These are phyloP conservation scores for Neomonachus schauinslandi DNA, from an alignment of 2,113 vertebrate genomes.

Conservation along the genomic window DNA sequence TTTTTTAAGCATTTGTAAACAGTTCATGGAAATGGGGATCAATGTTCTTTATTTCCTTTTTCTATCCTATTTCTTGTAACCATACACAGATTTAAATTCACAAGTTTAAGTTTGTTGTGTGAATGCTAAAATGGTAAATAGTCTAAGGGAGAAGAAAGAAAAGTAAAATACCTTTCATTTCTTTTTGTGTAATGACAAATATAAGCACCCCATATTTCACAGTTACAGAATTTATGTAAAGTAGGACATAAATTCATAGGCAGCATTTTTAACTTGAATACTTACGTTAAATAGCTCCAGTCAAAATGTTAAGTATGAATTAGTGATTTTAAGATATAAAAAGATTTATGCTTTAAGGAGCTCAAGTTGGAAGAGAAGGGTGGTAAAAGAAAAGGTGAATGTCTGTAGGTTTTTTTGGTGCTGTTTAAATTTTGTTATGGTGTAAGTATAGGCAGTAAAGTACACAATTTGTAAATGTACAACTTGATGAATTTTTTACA, in stretches of 20 bases:
- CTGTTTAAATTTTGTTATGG: conserved; percentile 34
- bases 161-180: background rate
- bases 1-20: background rate
- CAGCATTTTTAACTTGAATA: conserved; percentile 5
- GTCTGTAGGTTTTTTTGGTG: background rate
- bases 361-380: background rate
- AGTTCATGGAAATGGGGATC: background rate
- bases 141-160: background rate
- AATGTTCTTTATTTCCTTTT: conserved; percentile 10
- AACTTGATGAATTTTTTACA: background rate
- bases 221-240: conserved; percentile 40
- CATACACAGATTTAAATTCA: background rate
- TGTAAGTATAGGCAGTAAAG: background rate
- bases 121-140: conserved; percentile 44
- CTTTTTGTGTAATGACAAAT: conserved; percentile 30
- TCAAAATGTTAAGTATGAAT: conserved; percentile 46
- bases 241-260: background rate
- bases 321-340: background rate
- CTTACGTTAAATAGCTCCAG: conserved; percentile 28
- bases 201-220: background rate
- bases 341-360: background rate
- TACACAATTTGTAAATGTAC: background rate
- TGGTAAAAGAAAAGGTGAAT: background rate
- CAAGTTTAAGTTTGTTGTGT: conserved; percentile 33
- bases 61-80: background rate